phyloP scores from a whole-genome alignment of 2,113 vertebrate species.

The Dendrocopos noguchii region DNA sequence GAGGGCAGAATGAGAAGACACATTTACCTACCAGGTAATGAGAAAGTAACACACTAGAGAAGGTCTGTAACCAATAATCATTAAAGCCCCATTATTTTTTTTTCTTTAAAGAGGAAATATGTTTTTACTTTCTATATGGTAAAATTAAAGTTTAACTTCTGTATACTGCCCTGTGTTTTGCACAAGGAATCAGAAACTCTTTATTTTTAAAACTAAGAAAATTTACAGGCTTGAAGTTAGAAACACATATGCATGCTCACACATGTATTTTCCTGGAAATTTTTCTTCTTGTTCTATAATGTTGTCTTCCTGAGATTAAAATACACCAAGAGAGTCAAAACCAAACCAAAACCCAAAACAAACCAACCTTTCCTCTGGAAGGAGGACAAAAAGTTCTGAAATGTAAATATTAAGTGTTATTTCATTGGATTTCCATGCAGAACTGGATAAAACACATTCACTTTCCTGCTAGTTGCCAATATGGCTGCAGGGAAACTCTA shows the following conservation, averaged over 20 bases:
- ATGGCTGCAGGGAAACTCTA: neutral
- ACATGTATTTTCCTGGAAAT: neutral
- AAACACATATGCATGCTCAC: neutral
- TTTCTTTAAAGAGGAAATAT: neutral
- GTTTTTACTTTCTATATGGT: neutral
- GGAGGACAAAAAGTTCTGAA: neutral
- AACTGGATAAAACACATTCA: neutral
- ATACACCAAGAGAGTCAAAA: neutral
- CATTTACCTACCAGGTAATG: neutral
- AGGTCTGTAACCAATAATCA: accelerated
- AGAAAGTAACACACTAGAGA: neutral
- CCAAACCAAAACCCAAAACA: neutral
- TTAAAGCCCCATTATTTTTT: neutral
- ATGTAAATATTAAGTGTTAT: neutral
- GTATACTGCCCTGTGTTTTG: neutral
- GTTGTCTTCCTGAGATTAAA: neutral
- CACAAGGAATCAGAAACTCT: neutral
- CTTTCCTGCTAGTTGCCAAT: neutral
- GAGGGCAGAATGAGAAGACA: neutral
- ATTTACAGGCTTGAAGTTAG: neutral
- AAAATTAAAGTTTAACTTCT: neutral
- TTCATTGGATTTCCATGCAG: neutral
- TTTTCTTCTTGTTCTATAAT: neutral
- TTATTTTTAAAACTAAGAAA: neutral
- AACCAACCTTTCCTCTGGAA: neutral